These are phyloP conservation scores for Itoplectis maculator DNA, from an alignment of 2,888 invertebrate species.

Conservation along the genomic window DNA sequence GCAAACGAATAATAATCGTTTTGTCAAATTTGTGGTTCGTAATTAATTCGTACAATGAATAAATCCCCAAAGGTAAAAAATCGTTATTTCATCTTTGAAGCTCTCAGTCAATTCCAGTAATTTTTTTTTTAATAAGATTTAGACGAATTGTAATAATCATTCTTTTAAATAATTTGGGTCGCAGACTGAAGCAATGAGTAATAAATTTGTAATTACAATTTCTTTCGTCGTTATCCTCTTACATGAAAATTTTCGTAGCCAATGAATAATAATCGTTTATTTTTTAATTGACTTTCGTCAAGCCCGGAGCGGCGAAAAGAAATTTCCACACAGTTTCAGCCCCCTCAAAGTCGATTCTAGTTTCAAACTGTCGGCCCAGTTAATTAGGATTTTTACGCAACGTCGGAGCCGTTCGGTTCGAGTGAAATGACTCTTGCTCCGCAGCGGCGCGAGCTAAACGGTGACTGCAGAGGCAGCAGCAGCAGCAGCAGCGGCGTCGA, in stretches of 20 bases:
- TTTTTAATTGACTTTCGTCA: too few species aligned
- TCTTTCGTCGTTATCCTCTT: neutral
- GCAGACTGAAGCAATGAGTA: too few species aligned
- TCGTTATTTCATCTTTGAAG: too few species aligned
- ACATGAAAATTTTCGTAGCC: neutral
- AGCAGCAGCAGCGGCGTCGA: neutral
- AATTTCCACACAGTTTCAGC: neutral
- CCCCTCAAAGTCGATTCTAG: neutral
- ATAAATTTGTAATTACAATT: too few species aligned
- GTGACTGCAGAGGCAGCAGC: neutral
- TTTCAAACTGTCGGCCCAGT: neutral
- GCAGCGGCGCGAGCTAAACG: neutral
- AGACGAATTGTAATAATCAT: too few species aligned
- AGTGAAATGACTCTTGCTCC: slow-evolving; percentile 7
- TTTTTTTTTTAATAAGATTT: too few species aligned
- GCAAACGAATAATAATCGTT: too few species aligned
- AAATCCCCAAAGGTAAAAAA: too few species aligned
- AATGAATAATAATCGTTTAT: slow-evolving; percentile 1
- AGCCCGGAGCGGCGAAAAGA: neutral
- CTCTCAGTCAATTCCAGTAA: too few species aligned
- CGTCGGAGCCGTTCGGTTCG: neutral
- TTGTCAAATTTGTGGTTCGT: too few species aligned
- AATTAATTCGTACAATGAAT: too few species aligned
- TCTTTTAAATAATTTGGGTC: too few species aligned
- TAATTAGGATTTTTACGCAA: slow-evolving; percentile 14